Evolutionary conservation across 1,140 invertebrate genomes (phyloP).

Genomic region (Anagrus nilaparvatae): DNA sequence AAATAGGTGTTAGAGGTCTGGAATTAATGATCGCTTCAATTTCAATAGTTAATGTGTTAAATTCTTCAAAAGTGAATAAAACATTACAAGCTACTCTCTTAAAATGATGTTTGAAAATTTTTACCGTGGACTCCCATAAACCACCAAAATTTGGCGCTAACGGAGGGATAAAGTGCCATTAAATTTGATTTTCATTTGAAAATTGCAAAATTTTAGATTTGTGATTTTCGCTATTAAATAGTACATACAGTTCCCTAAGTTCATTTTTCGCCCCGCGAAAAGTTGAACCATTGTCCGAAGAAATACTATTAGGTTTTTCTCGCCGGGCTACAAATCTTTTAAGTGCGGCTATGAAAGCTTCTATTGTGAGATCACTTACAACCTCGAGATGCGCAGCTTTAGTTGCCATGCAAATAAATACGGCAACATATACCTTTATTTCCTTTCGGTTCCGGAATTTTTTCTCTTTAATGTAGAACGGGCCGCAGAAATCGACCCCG

Average conservation of each 20-base stretch:
- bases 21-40: conserved; percentile 7
- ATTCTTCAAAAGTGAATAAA: conserved; percentile 6
- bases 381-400: conserved; percentile 23
- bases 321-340: background rate
- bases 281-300: conserved; percentile 3
- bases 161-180: background rate
- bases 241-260: background rate
- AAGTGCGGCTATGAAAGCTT: conserved; percentile 6
- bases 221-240: background rate
- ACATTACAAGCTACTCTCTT: background rate
- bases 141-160: conserved; percentile 4
- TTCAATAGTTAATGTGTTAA: conserved; percentile 1
- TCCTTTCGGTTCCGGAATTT: background rate
- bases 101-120: conserved; percentile 3
- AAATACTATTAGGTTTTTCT: background rate
- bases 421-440: conserved; percentile 12
- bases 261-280: conserved; percentile 1
- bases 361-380: conserved; percentile 15
- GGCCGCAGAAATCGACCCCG: background rate
- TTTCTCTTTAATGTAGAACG: background rate
- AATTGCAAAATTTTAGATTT: background rate
- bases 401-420: conserved; percentile 18
- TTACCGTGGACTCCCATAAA: background rate
- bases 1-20: background rate
- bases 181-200: background rate